Conservation (phyloP, 2,888 invertebrate species). For the Thereva nobilitata region DNA sequence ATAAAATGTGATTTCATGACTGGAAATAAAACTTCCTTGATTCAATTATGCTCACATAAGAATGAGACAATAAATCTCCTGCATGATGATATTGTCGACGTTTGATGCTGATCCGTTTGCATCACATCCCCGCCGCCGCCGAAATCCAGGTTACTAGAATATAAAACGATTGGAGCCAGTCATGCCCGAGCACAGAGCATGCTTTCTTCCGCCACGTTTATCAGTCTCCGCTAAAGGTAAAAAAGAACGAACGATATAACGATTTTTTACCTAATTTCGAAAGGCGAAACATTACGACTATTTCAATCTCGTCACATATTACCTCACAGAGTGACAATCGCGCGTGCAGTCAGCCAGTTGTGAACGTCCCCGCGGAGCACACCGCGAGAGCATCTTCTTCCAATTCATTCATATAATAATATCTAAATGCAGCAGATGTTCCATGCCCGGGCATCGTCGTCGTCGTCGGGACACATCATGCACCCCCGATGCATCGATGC, state of each 20-base stretch:
- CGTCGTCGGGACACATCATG: too few relatives aligned
- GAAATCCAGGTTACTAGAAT: too few relatives aligned
- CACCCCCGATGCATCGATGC: background rate
- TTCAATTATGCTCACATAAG: too few relatives aligned
- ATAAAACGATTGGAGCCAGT: background rate
- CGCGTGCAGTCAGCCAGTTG: slow-evolving; percentile 15
- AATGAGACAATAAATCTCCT: too few relatives aligned
- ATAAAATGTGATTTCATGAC: too few relatives aligned
- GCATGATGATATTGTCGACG: too few relatives aligned
- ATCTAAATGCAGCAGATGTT: slow-evolving; percentile 20
- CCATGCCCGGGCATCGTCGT: slow-evolving; percentile 14
- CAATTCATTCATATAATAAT: slow-evolving; percentile 20
- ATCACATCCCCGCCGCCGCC: too few relatives aligned
- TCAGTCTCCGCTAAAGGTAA: background rate
- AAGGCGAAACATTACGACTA: slow-evolving; percentile 12
- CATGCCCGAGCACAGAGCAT: background rate
- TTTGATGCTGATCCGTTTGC: too few relatives aligned
- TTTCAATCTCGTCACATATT: slow-evolving; percentile 31
- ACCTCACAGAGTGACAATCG: slow-evolving; percentile 26
- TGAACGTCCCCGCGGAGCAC: background rate
- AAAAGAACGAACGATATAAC: slow-evolving; percentile 16
- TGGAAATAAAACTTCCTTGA: too few relatives aligned
- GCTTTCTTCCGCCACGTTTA: slow-evolving; percentile 2
- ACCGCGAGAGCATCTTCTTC: slow-evolving; percentile 15
- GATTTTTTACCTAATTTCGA: slow-evolving; percentile 32